Conservation (phyloP, 1,140 invertebrate species). For the Bombus waltoni region DNA sequence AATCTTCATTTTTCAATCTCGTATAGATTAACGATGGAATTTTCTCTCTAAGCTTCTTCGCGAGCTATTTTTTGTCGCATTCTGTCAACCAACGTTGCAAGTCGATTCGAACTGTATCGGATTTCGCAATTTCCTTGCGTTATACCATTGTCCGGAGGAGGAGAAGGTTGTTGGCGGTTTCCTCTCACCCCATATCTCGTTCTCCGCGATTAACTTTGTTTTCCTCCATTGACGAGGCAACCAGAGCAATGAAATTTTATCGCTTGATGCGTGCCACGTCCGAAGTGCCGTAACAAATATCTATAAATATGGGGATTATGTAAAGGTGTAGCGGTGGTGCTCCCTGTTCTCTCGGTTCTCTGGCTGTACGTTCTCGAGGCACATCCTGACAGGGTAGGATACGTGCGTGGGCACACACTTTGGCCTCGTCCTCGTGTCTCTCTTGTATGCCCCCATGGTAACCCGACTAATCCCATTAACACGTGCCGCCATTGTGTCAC, state of each 20-base stretch:
- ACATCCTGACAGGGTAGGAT: slow-evolving; percentile 44
- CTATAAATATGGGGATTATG: slow-evolving; percentile 52
- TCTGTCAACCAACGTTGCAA: too few species aligned
- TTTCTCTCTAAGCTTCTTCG: too few species aligned
- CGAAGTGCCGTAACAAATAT: slow-evolving; percentile 35
- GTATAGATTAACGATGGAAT: too few species aligned
- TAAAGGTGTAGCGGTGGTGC: slow-evolving; percentile 35
- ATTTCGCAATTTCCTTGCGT: too few species aligned
- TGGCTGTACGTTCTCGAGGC: background rate
- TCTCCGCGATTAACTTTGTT: slow-evolving; percentile 16
- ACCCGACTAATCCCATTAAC: slow-evolving; percentile 77
- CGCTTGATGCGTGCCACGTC: slow-evolving; percentile 42
- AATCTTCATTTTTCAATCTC: too few species aligned
- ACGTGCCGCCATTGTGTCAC: slow-evolving; percentile 76
- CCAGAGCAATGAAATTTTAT: slow-evolving; percentile 45
- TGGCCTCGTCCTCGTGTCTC: slow-evolving; percentile 65
- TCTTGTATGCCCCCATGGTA: slow-evolving; percentile 62
- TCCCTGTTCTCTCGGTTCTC: background rate
- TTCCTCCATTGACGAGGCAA: too few species aligned
- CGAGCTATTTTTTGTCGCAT: too few species aligned
- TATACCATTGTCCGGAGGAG: background rate
- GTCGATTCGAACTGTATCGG: too few species aligned
- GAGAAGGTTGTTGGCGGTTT: background rate
- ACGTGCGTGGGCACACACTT: slow-evolving; percentile 70
- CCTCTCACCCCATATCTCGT: too few species aligned